Evolutionary conservation across 1,140 invertebrate genomes (phyloP).

Genomic region (Drosophila ficusphila): DNA sequence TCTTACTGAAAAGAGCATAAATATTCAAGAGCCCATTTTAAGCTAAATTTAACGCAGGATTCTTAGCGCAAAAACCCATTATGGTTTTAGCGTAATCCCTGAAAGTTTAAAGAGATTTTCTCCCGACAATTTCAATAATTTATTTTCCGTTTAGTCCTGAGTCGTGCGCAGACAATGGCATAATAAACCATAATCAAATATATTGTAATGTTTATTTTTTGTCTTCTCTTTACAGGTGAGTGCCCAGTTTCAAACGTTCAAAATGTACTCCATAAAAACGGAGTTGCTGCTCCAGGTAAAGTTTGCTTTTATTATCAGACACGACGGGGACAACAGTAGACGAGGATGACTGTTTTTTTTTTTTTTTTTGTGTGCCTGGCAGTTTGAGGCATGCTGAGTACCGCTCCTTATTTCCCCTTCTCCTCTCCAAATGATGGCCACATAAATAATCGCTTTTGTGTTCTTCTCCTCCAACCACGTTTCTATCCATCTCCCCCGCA

Average conservation of each 20-base stretch:
- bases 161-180: constrained; percentile 49
- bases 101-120: neutral
- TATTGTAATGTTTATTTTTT: constrained; percentile 78
- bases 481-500: neutral
- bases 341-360: constrained; percentile 22
- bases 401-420: neutral
- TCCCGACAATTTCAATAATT: constrained; percentile 57
- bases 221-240: constrained; percentile 70
- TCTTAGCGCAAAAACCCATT: neutral
- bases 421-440: constrained; percentile 5
- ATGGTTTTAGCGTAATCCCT: neutral
- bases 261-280: constrained; percentile 60
- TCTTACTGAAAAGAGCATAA: too few relatives aligned
- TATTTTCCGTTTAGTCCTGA: constrained; percentile 53
- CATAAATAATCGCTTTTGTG: constrained; percentile 79
- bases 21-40: neutral
- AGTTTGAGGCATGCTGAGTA: constrained; percentile 31
- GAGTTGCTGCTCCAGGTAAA: constrained; percentile 51
- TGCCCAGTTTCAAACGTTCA: constrained; percentile 38
- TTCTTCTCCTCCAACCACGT: constrained; percentile 13
- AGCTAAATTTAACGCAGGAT: neutral
- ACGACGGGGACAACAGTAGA: constrained; percentile 55
- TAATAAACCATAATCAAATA: constrained; percentile 78
- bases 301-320: constrained; percentile 74
- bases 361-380: constrained; percentile 23